Percentiles rank a stretch among this genome's conserved stretches.
phyloP scores from a whole-genome alignment of 2,113 vertebrate species.

The Trichomycterus rosablanca region DNA sequence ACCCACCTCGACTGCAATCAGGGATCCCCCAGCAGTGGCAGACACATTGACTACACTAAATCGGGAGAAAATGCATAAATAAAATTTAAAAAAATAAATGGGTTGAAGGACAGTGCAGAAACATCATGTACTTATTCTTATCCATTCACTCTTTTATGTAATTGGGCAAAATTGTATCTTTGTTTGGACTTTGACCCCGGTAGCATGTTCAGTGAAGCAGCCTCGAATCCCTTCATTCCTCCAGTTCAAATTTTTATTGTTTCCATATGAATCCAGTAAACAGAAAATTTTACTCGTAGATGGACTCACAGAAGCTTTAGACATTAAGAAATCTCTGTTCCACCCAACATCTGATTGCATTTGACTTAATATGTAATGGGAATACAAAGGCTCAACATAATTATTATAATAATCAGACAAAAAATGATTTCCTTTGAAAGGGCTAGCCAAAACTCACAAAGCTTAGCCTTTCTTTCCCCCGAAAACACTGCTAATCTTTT shows the following conservation, averaged over 20 bases:
- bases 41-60: too few relatives aligned
- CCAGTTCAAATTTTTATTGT: slow-evolving; percentile 5
- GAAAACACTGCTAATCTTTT: background rate
- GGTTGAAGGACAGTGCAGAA: too few relatives aligned
- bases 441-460: background rate
- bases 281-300: background rate
- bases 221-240: background rate
- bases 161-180: too few relatives aligned
- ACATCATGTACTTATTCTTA: too few relatives aligned
- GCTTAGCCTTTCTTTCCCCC: background rate
- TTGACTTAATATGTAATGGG: slow-evolving; percentile 15
- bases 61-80: too few relatives aligned
- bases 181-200: too few relatives aligned
- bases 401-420: background rate
- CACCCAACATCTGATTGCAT: background rate
- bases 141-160: too few relatives aligned
- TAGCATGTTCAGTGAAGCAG: too few relatives aligned
- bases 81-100: too few relatives aligned
- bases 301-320: slow-evolving; percentile 7
- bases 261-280: slow-evolving; percentile 19
- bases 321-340: slow-evolving; percentile 8
- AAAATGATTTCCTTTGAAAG: background rate
- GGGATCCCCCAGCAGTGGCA: too few relatives aligned
- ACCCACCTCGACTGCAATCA: too few relatives aligned
- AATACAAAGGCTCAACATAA: slow-evolving; percentile 1